Evolutionary conservation across 2,888 invertebrate species (phyloP), one percentile per base, ranked within the genome.

Genomic region (Sepioteuthis lessoniana): DNA sequence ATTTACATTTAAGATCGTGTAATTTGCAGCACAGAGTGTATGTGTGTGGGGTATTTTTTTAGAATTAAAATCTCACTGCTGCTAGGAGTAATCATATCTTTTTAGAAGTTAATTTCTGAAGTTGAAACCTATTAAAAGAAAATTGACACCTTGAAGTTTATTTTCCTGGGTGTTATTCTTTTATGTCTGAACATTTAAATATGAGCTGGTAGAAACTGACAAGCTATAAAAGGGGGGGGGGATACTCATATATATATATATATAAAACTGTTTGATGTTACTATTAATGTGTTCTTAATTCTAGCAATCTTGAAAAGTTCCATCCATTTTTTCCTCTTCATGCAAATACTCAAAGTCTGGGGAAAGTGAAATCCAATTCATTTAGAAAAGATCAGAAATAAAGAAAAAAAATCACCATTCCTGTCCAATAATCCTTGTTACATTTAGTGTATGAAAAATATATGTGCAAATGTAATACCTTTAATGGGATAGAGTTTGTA

Each of bases 221-320:
- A 25, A 55, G 55, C 21, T 76, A n/a, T 76, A 35, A 76, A 76
- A 76, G 76, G n/a, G n/a, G n/a, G 16, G 42, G 7, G 7, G 7
- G 7, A 5, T 42, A 42, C 42, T 3, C 7, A n/a, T 4, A 76
- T 35, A 13, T 35, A 76, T 35, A n/a, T 35, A 76, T 35, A 13
- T 76, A n/a, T 76, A n/a, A 35, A n/a, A n/a, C n/a, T 76, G 76
- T 76, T 76, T 76, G n/a, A 76, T 35, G n/a, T 76, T 76, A 76
- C n/a, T 76, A n/a, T 76, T 76, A 76, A 76, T 76, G 76, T 76
- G 76, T 76, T 76, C 76, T 19, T 76, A n/a, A 76, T 76, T 76
- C 76, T 76, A 35, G n/a, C 76, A 76, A 76, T 76, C 35, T 35
- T 55, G n/a, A n/a, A 76, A 76, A 76, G n/a, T n/a, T 76, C 76